phyloP scores from a whole-genome alignment of 1,140 invertebrate species.

The Campoletis sonorensis region DNA sequence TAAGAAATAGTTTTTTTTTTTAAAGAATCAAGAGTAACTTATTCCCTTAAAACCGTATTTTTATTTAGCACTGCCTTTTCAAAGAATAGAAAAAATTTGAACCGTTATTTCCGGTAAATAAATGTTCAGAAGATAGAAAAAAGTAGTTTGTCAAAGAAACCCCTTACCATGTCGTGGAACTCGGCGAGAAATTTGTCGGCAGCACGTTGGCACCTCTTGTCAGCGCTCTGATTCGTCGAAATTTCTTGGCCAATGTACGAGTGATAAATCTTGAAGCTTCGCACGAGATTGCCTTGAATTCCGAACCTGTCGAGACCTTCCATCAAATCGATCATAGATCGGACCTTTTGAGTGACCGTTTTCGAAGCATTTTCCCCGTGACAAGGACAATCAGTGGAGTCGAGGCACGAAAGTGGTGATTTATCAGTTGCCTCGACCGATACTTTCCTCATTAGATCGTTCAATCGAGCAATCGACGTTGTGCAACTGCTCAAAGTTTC shows the following conservation, averaged over 20 bases:
- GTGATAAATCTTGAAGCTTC: slow-evolving; percentile 62
- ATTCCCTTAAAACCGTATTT: too few relatives aligned
- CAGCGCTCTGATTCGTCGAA: background rate
- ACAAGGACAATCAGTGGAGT: slow-evolving; percentile 27
- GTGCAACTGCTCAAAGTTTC: background rate
- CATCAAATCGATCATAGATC: slow-evolving; percentile 45
- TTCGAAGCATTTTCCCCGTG: slow-evolving; percentile 38
- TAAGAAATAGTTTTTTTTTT: too few relatives aligned
- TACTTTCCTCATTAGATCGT: slow-evolving; percentile 51
- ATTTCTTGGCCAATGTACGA: slow-evolving; percentile 46
- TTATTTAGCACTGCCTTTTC: too few relatives aligned
- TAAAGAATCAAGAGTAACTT: too few relatives aligned
- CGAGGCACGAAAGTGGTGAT: background rate
- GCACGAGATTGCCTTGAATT: slow-evolving; percentile 62
- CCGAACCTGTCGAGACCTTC: slow-evolving; percentile 60
- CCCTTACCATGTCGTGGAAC: slow-evolving; percentile 59
- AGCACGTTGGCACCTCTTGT: slow-evolving; percentile 40
- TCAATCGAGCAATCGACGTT: slow-evolving; percentile 45
- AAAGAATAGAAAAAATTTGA: slow-evolving; percentile 32
- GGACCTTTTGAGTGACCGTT: slow-evolving; percentile 23
- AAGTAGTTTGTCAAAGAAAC: background rate
- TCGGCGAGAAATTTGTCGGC: slow-evolving; percentile 53
- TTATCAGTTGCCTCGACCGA: slow-evolving; percentile 18
- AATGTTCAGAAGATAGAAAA: background rate
- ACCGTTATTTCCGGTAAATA: background rate